phyloP scores from a whole-genome alignment of 2,888 invertebrate genomes.

The Xestobium rufovillosum region DNA sequence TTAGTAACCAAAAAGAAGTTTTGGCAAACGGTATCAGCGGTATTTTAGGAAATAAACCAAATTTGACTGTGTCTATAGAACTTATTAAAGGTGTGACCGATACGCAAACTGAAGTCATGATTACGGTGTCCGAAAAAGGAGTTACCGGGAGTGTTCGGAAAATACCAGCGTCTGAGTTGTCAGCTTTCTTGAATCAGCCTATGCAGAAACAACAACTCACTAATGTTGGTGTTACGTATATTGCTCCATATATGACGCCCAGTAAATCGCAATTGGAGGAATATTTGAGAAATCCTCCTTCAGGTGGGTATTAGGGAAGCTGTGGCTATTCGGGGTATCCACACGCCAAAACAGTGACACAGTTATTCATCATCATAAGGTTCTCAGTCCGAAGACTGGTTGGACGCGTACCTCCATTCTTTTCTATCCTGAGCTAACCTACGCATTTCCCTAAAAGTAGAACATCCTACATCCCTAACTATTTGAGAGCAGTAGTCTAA shows the following conservation, averaged over 20 bases:
- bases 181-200: slow-evolving; percentile 61
- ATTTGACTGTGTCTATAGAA: slow-evolving; percentile 70
- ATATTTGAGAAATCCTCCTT: slow-evolving; percentile 85
- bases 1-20: slow-evolving; percentile 62
- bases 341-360: no score
- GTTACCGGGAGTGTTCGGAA: slow-evolving; percentile 57
- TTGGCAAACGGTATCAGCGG: slow-evolving; percentile 57
- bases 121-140: slow-evolving; percentile 66
- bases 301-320: no score
- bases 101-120: slow-evolving; percentile 63
- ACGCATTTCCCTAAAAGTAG: no score
- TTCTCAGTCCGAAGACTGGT: no score
- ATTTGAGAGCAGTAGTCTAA: no score
- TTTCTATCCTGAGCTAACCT: no score
- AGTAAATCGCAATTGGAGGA: slow-evolving; percentile 74
- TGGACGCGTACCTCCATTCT: no score
- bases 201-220: slow-evolving; percentile 64
- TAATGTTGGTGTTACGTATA: slow-evolving; percentile 63
- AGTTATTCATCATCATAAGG: no score
- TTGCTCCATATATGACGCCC: slow-evolving; percentile 67
- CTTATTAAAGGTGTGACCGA: slow-evolving; percentile 72
- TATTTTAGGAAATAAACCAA: slow-evolving; percentile 78
- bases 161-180: slow-evolving; percentile 66
- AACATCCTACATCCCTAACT: no score
- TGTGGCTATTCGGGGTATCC: no score